Base-by-base conservation (phyloP, 2,888 invertebrate genomes). In the Tillus elongatus region DNA sequence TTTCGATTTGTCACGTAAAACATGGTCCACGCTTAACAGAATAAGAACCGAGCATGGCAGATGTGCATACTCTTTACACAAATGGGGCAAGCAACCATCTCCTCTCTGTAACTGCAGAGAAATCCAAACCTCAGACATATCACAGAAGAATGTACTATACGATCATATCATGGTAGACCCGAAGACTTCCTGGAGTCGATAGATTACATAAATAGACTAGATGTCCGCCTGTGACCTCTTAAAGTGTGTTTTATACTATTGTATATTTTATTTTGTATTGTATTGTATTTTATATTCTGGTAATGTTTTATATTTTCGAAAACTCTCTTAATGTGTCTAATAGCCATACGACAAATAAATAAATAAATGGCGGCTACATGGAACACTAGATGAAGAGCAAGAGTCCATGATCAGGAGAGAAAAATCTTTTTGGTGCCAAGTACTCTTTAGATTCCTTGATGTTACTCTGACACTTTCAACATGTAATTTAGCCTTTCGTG, bases 61-160 rank as follows among this genome's bases (percentile, higher is more conserved):
- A 32, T 42, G 39, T 28, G 36, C 36, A 33, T 38, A 41, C 28
- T 38, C 13, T 13, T 13, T 39, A 26, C 39, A 39, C 36, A 42
- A 39, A 40, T 42, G 39, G 39, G 36, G 33, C 28, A 42, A 36
- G 27, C 33, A 36, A 33, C 36, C 27, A 33, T 40, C 36, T 16
- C 39, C 36, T 13, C 36, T 33, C 29, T 36, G 36, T 15, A 34
- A 42, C 10, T 42, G 36, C 36, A 24, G 30, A 16, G 36, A 36
- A 36, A 29, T 11, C 19, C 30, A 36, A 30, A 36, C 36, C 11
- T 36, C 12, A 16, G 6, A 31, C 36, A 36, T 12, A 31, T 31
- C 16, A 30, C 8, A 16, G 30, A 36, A 13, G 30, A 16, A 36
- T 36, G 36, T 30, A 10, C 36, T 31, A 30, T 36, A 30, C 16